These are phyloP conservation scores for Notolepis coatsorum DNA, from an alignment of 2,797 vertebrate genomes.

Conservation along the genomic window DNA sequence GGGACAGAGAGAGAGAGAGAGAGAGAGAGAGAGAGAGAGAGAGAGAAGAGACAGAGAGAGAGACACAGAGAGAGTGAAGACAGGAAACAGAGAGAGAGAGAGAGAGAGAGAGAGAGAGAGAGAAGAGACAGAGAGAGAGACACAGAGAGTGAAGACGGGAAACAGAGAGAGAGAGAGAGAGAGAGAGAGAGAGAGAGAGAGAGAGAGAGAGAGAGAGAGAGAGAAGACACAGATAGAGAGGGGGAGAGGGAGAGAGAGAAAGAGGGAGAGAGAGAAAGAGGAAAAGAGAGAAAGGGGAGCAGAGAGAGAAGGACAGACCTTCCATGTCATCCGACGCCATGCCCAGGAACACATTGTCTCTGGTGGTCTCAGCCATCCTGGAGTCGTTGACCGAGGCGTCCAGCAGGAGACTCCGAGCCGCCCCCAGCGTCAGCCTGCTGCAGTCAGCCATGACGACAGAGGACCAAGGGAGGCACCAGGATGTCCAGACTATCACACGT, in stretches of 20 bases:
- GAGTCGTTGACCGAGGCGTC: constrained; percentile 93
- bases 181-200: background rate
- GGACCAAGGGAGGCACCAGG: constrained; percentile 56
- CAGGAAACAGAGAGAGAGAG: constrained; percentile 8
- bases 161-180: background rate
- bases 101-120: constrained; percentile 10
- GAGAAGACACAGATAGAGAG: background rate
- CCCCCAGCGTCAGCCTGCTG: constrained; percentile 83
- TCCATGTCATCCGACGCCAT: constrained; percentile 79
- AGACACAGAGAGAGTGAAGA: constrained; percentile 16
- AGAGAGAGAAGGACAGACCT: constrained; percentile 71
- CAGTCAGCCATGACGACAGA: constrained; percentile 87
- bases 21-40: constrained; percentile 6
- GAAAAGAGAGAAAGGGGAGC: background rate
- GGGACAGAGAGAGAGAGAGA: constrained; percentile 7
- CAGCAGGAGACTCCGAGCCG: constrained; percentile 86
- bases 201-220: background rate
- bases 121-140: background rate
- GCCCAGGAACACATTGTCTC: constrained; percentile 82
- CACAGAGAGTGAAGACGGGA: background rate
- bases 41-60: constrained; percentile 11
- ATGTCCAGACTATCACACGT: constrained; percentile 66
- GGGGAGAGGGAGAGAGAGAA: background rate
- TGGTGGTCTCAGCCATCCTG: constrained; percentile 88
- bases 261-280: background rate